These are phyloP conservation scores for Romanogobio albipinnatus DNA, from an alignment of 2,113 vertebrate genomes.

Conservation along the genomic window DNA sequence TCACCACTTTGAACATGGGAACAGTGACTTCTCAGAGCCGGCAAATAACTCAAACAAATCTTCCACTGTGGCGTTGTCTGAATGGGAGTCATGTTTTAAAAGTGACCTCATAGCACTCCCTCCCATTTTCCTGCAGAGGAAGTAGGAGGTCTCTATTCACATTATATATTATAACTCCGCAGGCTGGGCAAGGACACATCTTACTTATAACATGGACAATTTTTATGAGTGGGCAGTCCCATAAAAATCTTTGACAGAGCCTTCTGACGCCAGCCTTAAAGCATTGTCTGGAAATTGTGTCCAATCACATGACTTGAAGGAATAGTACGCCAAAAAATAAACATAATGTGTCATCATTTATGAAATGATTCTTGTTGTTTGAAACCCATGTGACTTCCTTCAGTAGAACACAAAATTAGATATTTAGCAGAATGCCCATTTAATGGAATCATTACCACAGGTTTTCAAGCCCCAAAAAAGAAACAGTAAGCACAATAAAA, in stretches of 20 bases:
- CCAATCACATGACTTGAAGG: background rate
- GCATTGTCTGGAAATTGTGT: background rate
- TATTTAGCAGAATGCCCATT: background rate
- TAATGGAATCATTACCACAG: background rate
- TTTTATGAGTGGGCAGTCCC: background rate
- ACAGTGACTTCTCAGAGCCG: background rate
- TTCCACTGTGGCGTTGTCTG: constrained; percentile 29
- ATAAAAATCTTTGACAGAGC: background rate
- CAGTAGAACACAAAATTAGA: background rate
- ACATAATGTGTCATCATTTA: background rate
- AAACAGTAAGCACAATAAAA: background rate
- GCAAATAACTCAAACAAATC: constrained; percentile 35
- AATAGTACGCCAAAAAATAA: background rate
- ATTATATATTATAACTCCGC: constrained; percentile 2
- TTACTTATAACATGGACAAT: background rate
- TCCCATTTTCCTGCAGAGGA: constrained; percentile 62
- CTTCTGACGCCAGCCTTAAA: background rate
- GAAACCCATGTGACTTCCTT: background rate
- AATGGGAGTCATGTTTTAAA: constrained; percentile 67
- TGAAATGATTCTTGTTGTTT: background rate
- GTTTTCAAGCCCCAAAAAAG: background rate
- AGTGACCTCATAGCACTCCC: constrained; percentile 70
- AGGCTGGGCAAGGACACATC: constrained; percentile 29
- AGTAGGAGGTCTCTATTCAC: constrained; percentile 40
- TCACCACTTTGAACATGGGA: constrained; percentile 21